A percentile compares a stretch with the other conserved stretches of the same genome.
phyloP scores from a whole-genome alignment of 2,888 invertebrate species.

The Rotaria macrura region DNA sequence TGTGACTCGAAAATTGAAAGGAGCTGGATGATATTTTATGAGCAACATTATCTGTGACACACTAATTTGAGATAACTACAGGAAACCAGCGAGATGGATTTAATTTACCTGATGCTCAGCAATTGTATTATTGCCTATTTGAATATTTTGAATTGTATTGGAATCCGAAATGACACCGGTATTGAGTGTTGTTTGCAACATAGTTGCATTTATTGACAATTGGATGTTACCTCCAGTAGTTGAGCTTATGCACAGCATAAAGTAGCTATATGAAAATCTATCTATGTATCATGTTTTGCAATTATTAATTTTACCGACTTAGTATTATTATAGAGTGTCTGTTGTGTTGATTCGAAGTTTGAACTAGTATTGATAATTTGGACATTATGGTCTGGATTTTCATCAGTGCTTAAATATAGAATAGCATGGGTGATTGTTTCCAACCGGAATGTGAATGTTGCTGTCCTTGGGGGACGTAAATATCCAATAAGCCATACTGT shows the following conservation, averaged over 20 bases:
- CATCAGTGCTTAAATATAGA: constrained; percentile 36
- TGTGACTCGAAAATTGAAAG: too few species aligned
- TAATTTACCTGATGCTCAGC: neutral
- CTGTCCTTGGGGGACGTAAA: constrained; percentile 8
- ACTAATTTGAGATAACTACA: too few species aligned
- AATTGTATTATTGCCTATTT: neutral
- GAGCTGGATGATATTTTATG: too few species aligned
- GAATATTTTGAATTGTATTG: constrained; percentile 26
- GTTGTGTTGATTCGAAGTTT: too few species aligned
- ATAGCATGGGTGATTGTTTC: constrained; percentile 37
- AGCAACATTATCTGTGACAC: too few species aligned
- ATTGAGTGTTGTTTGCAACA: neutral
- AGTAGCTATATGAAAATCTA: constrained; percentile 17
- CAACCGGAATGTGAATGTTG: constrained; percentile 14
- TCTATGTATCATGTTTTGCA: neutral
- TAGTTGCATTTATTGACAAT: neutral
- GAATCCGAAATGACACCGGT: neutral
- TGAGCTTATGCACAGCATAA: neutral
- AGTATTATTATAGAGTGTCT: neutral
- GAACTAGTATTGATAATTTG: neutral
- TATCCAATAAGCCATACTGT: constrained; percentile 27
- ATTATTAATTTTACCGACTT: neutral
- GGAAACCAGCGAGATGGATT: too few species aligned
- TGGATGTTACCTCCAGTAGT: neutral
- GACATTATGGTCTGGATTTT: constrained; percentile 35